These are phyloP conservation scores for Protodeltote pygarga DNA, from an alignment of 2,888 invertebrate species.

Conservation along the genomic window DNA sequence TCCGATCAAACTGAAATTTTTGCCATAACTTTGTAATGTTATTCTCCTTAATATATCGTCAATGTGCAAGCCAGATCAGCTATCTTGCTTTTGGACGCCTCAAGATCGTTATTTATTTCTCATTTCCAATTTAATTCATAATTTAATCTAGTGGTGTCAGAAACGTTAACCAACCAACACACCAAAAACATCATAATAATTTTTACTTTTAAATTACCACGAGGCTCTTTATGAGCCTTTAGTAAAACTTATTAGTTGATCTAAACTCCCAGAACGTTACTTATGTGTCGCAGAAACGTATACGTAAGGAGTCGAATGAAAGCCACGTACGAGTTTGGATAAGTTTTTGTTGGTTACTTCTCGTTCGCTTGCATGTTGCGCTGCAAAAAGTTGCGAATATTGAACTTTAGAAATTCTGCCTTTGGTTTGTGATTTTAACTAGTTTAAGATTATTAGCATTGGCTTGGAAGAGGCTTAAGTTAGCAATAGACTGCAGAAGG, in stretches of 20 bases:
- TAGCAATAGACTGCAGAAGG: no score
- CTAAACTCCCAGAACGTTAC: constrained; percentile 5
- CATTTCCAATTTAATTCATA: no score
- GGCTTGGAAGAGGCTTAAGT: no score
- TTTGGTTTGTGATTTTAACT: background rate
- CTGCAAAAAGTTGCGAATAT: constrained; percentile 25
- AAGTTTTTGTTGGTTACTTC: constrained; percentile 33
- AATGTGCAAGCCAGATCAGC: no score
- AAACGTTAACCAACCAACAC: no score
- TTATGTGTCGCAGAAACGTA: constrained; percentile 12
- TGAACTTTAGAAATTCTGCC: constrained; percentile 13
- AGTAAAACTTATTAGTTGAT: constrained; percentile 6
- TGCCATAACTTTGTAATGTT: no score
- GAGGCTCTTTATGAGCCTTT: no score
- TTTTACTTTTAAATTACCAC: background rate
- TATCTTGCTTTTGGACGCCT: no score
- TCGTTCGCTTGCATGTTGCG: constrained; percentile 15
- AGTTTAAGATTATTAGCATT: background rate
- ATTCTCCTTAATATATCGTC: no score
- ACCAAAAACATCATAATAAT: background rate
- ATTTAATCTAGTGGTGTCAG: no score
- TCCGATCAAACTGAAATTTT: no score
- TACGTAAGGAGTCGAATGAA: constrained; percentile 38
- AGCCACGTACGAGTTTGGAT: constrained; percentile 21
- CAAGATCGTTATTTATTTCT: no score